phyloP scores from a whole-genome alignment of 2,797 vertebrate species.

The Silurus aristotelis region DNA sequence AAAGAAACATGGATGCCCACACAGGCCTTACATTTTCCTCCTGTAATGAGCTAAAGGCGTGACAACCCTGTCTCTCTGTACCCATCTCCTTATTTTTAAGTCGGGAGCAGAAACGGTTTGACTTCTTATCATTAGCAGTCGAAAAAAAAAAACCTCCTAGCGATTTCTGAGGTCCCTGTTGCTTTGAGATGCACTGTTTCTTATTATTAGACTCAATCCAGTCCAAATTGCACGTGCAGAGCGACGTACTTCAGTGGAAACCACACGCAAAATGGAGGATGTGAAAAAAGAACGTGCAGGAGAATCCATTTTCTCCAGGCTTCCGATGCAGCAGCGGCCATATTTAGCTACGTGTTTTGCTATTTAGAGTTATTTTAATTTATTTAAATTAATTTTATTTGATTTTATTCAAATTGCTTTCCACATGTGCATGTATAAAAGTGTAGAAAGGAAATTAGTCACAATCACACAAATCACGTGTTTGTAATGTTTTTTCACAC shows the following conservation, averaged over 20 bases:
- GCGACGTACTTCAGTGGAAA: constrained; percentile 26
- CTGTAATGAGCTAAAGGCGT: constrained; percentile 45
- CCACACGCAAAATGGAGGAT: background rate
- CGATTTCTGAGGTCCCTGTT: constrained; percentile 6
- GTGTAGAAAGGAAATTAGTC: no score
- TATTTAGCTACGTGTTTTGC: background rate
- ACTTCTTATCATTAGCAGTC: constrained; percentile 42
- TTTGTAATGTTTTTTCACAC: no score
- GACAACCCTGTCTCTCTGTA: constrained; percentile 30
- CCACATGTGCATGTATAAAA: no score
- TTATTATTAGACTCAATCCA: constrained; percentile 1
- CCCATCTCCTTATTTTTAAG: constrained; percentile 40
- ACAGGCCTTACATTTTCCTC: constrained; percentile 42
- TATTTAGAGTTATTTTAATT: no score
- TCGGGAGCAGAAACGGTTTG: constrained; percentile 18
- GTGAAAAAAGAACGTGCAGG: background rate
- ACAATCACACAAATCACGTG: no score
- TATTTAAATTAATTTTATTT: no score
- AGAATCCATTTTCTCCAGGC: background rate
- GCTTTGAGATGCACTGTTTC: constrained; percentile 27
- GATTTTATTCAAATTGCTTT: no score
- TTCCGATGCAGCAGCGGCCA: background rate
- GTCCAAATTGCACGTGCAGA: background rate
- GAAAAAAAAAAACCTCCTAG: background rate
- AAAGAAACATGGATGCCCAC: constrained; percentile 46